Conservation (phyloP, 2,797 vertebrate genomes). For the Phoxinus dragarum region DNA sequence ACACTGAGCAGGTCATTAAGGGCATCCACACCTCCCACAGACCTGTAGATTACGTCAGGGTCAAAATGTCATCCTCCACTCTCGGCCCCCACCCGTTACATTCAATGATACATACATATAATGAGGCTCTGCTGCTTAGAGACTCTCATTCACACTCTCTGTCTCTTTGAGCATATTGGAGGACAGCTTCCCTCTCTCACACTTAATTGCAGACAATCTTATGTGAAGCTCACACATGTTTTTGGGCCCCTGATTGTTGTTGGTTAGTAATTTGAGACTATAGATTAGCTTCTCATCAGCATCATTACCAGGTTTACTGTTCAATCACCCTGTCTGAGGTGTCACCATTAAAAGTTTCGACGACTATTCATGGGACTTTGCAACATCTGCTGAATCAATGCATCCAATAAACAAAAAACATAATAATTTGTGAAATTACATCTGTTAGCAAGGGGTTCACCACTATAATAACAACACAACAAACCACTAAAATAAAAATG, state of each 20-base stretch:
- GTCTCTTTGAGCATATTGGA: background rate
- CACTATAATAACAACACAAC: background rate
- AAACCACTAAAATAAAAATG: background rate
- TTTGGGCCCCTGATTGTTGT: background rate
- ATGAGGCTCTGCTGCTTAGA: conserved; percentile 56
- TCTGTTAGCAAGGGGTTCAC: background rate
- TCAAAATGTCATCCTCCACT: conserved; percentile 67
- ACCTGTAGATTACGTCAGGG: conserved; percentile 74
- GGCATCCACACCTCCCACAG: conserved; percentile 69
- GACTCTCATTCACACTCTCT: conserved; percentile 38
- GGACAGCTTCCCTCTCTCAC: background rate
- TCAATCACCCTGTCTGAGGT: conserved; percentile 5
- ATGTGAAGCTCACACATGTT: background rate
- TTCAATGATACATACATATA: conserved; percentile 33
- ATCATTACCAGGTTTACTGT: too few species aligned
- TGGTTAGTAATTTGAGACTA: background rate
- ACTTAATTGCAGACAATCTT: conserved; percentile 25
- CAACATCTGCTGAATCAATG: background rate
- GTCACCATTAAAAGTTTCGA: background rate
- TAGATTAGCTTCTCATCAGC: background rate
- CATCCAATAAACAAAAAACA: background rate
- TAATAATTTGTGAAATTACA: background rate
- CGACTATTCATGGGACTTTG: background rate
- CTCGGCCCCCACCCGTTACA: conserved; percentile 66
- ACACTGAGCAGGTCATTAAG: conserved; percentile 73